These are phyloP conservation scores for Pachycephala philippinensis DNA, from an alignment of 2,113 vertebrate genomes.

Conservation along the genomic window DNA sequence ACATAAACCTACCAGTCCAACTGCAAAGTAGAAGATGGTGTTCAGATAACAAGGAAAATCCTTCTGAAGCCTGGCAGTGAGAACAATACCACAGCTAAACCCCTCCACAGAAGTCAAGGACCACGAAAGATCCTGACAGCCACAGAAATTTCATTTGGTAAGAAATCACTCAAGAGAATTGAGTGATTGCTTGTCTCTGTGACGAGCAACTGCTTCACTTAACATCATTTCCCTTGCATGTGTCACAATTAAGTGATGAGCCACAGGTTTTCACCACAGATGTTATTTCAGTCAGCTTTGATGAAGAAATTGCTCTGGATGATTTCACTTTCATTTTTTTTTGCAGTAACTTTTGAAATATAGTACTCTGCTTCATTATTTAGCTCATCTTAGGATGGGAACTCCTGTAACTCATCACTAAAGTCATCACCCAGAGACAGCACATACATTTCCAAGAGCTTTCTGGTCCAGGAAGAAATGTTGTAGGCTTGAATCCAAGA, in stretches of 20 bases:
- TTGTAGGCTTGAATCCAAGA: not conserved
- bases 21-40: not conserved
- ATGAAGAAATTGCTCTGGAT: not conserved
- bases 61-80: not conserved
- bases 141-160: not conserved
- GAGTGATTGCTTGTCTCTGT: no score
- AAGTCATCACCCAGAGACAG: not conserved
- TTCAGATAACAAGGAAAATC: not conserved
- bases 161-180: not conserved
- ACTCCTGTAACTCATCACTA: not conserved
- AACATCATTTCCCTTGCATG: not conserved
- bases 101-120: not conserved
- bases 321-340: not conserved
- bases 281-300: not conserved
- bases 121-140: not conserved
- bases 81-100: not conserved
- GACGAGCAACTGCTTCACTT: not conserved
- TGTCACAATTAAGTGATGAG: not conserved
- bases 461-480: not conserved
- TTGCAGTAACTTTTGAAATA: not conserved
- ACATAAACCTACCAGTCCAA: not conserved
- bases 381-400: not conserved
- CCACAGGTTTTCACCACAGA: not conserved
- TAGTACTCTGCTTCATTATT: not conserved
- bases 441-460: not conserved